These are phyloP conservation scores for Hippoglossus stenolepis DNA, from an alignment of 2,113 vertebrate species.

Conservation along the genomic window DNA sequence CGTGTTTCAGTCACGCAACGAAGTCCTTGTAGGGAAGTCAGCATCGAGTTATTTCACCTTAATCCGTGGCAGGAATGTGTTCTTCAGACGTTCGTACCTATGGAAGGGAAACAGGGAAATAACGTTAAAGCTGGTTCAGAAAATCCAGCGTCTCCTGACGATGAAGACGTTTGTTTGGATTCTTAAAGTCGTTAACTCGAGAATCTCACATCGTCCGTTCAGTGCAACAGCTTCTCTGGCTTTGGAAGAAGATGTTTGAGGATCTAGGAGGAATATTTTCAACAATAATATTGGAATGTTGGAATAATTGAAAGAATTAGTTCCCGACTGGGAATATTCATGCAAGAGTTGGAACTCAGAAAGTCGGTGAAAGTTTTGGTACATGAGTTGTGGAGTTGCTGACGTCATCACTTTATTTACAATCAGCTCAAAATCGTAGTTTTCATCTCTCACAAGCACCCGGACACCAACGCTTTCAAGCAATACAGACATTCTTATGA, in stretches of 20 bases:
- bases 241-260: background rate
- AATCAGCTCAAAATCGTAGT: no score
- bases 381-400: no score
- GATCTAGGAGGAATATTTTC: no score
- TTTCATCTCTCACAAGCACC: no score
- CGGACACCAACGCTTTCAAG: no score
- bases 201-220: no score
- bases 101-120: slow-evolving; percentile 40
- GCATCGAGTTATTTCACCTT: slow-evolving; percentile 67
- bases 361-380: no score
- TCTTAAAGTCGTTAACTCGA: background rate
- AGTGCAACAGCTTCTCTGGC: background rate
- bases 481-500: no score
- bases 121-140: slow-evolving; percentile 14
- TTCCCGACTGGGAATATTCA: no score
- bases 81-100: background rate
- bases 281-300: background rate
- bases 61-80: slow-evolving; percentile 66
- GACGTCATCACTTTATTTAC: no score
- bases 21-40: slow-evolving; percentile 72
- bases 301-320: no score
- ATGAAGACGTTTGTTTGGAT: background rate
- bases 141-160: background rate
- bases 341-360: no score
- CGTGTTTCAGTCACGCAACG: slow-evolving; percentile 9